Evolutionary conservation across 2,797 vertebrate species (phyloP).

Genomic region (Enteromius anoplus): DNA sequence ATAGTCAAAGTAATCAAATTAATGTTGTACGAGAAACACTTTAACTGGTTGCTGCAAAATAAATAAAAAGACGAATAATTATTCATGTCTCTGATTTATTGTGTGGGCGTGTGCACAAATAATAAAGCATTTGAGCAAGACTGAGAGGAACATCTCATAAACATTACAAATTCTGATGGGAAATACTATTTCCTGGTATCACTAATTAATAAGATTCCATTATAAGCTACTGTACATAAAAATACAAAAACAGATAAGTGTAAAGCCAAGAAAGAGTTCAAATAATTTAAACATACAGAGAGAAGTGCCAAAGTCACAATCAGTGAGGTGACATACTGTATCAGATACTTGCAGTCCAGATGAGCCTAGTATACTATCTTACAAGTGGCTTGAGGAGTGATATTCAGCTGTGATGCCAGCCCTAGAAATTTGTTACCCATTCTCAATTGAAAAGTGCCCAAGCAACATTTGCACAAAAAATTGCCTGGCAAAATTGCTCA

Average conservation of each 20-base stretch:
- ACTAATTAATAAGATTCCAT: background rate
- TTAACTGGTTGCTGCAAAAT: constrained; percentile 12
- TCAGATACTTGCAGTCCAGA: background rate
- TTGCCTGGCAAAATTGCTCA: too few species aligned
- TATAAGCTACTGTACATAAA: background rate
- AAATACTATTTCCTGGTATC: background rate
- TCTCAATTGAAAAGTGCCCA: too few species aligned
- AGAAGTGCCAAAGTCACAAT: background rate
- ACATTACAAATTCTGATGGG: background rate
- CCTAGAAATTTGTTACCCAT: too few species aligned
- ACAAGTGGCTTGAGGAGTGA: too few species aligned
- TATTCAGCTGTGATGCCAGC: too few species aligned
- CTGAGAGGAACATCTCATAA: background rate
- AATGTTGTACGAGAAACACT: constrained; percentile 31
- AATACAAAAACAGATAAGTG: background rate
- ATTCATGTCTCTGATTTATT: constrained; percentile 16
- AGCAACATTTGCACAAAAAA: too few species aligned
- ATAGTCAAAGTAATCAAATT: constrained; percentile 27
- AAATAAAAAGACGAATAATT: constrained; percentile 3
- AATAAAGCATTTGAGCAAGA: background rate
- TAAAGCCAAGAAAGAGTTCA: background rate
- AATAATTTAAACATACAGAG: background rate
- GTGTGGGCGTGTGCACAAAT: background rate
- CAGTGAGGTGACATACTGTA: background rate
- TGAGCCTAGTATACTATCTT: too few species aligned